Base-by-base conservation (phyloP, 1,140 invertebrate species). In the Drosophila athabasca region DNA sequence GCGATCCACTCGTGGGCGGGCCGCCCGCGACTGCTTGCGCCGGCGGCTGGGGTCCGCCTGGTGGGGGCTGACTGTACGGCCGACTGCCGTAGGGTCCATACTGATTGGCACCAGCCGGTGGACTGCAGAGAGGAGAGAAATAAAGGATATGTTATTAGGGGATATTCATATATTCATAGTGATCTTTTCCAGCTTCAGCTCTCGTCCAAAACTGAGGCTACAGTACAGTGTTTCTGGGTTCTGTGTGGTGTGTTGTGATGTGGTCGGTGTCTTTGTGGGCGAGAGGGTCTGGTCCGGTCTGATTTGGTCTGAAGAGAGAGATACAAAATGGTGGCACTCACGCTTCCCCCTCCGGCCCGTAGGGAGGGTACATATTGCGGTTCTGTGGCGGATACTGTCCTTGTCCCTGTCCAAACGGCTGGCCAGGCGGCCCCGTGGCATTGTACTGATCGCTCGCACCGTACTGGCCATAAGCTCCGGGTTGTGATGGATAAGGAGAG, bases 291-390 rank as follows among this genome's bases (percentile, higher is more conserved):
- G 68, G 49, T 48, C 15, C 61, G 50, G 35, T 46, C 44, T 45
- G 26, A 51, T 52, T 9, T 68, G 45, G 65, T 57, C 53, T 45
- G 35, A 50, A 46, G 62, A 58, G 45, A 43, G 51, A 52, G 62
- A 4, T 39, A 39, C 35, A 13, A 61, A 75, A 81, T 78, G 60
- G 66, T 50, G 29, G 67, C 74, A 92, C 90, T 91, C 90, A 92
- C 92, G 90, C 74, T 91, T 90, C 79, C 90, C 80, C 70, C 79
- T 96, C 95, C 31, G 95, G 94, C 66, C 94, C 94, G 84, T 96
- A 97, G 72, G 95, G 94, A 89, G 95, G 94, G 92, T 95, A 95
- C 75, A 95, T 94, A 76, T 94, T 94, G 93, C 95, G 93, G 91
- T 94, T 94, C 68, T 94, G 94, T 58, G 94, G 94, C 79, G 93